A percentile compares a stretch with the other conserved stretches of the same genome.
These are phyloP conservation scores for Puntigrus tetrazona DNA, from an alignment of 2,113 vertebrate species.

Conservation along the genomic window DNA sequence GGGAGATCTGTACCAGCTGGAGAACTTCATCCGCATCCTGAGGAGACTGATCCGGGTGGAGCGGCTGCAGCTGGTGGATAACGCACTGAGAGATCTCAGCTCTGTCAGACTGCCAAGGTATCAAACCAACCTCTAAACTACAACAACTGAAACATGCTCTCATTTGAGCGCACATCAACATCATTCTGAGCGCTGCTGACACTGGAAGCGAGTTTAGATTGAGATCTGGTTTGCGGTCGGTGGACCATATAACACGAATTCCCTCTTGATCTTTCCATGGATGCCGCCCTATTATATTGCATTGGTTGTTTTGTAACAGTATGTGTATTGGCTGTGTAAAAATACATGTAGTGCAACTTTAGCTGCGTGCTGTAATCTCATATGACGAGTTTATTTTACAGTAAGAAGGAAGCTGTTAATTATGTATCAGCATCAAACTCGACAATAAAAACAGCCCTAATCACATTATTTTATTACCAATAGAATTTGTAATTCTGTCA, in stretches of 20 bases:
- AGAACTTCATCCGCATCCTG: conserved; percentile 88
- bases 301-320: conserved; percentile 19
- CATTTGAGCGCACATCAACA: background rate
- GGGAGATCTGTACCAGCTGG: conserved; percentile 85
- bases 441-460: background rate
- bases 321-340: conserved; percentile 34
- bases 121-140: background rate
- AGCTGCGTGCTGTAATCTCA: conserved; percentile 27
- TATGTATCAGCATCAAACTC: background rate
- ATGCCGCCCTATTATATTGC: background rate
- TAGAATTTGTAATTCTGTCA: no score
- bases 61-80: conserved; percentile 89
- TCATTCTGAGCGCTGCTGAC: background rate
- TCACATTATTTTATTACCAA: background rate
- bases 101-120: conserved; percentile 91
- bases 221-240: background rate
- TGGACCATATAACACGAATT: background rate
- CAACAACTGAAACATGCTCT: background rate
- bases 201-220: background rate
- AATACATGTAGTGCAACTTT: conserved; percentile 30
- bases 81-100: conserved; percentile 86
- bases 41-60: conserved; percentile 87
- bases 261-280: background rate
- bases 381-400: conserved; percentile 30
- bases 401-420: conserved; percentile 19